Evolutionary conservation across 2,113 vertebrate genomes (phyloP).

Genomic region (pig (Sus scrofa)): DNA sequence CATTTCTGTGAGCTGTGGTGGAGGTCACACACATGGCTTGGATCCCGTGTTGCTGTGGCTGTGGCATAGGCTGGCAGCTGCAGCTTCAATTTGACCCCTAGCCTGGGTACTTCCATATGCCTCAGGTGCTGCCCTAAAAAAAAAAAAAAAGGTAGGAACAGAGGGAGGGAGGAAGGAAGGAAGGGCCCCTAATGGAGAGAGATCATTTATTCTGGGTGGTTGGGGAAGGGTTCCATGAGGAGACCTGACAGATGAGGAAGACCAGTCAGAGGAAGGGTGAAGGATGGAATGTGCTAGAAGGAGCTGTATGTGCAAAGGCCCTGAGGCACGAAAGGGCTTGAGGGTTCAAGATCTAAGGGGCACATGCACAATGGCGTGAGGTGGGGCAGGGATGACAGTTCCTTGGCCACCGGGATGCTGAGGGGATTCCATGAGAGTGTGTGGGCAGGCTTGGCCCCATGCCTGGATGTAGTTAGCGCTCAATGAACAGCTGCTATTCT

Average conservation of each 20-base stretch:
- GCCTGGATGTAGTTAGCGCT: not conserved
- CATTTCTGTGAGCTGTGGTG: too few relatives aligned
- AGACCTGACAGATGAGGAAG: not conserved
- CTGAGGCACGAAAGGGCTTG: not conserved
- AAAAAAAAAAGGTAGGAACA: too few relatives aligned
- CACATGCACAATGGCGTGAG: rapidly evolving
- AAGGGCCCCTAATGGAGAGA: not conserved
- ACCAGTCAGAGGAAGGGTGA: not conserved
- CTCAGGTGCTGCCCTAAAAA: too few relatives aligned
- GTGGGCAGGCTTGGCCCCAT: not conserved
- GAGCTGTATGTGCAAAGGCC: not conserved
- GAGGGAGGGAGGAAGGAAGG: too few relatives aligned
- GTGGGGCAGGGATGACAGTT: not conserved
- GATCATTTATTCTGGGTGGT: not conserved
- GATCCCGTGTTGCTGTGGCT: too few relatives aligned
- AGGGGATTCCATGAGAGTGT: not conserved
- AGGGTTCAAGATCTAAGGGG: not conserved
- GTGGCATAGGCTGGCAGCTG: too few relatives aligned
- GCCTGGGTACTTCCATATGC: too few relatives aligned
- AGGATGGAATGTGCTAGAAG: not conserved
- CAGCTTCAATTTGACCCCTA: too few relatives aligned
- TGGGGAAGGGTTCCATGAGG: not conserved
- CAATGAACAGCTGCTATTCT: not conserved
- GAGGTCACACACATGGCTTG: too few relatives aligned
- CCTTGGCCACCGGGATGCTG: not conserved